A percentile compares a stretch with the other conserved stretches of the same genome.
These are phyloP conservation scores for Aleiodes sp. DNA, from an alignment of 1,140 invertebrate genomes.

Conservation along the genomic window DNA sequence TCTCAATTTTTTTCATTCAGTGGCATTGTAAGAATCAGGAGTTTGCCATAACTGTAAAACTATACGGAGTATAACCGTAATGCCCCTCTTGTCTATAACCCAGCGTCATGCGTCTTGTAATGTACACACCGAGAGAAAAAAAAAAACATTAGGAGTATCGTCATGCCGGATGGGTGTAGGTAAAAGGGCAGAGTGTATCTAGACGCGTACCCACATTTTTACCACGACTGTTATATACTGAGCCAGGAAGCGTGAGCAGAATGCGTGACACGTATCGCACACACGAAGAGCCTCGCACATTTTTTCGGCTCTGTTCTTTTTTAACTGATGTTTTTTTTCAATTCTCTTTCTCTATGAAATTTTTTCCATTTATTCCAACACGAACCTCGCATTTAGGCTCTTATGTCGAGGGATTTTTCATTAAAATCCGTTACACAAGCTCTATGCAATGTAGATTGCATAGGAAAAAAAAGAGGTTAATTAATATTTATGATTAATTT, in stretches of 20 bases:
- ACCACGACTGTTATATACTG: neutral
- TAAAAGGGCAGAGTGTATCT: slow-evolving; percentile 4
- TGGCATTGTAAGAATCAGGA: slow-evolving; percentile 13
- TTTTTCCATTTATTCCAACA: slow-evolving; percentile 6
- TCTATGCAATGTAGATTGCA: neutral
- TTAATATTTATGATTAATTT: too few relatives aligned
- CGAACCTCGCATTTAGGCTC: slow-evolving; percentile 3
- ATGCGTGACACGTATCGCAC: slow-evolving; percentile 10
- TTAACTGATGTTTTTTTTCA: neutral
- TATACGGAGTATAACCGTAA: slow-evolving; percentile 5
- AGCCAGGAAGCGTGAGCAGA: slow-evolving; percentile 15
- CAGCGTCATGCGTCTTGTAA: neutral
- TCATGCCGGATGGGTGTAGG: slow-evolving; percentile 3
- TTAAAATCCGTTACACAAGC: slow-evolving; percentile 7
- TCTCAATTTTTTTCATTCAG: too few relatives aligned
- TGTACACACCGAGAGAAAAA: neutral
- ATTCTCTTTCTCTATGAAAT: neutral
- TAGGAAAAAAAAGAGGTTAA: neutral
- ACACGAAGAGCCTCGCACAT: neutral
- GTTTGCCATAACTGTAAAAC: slow-evolving; percentile 16
- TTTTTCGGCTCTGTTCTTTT: neutral
- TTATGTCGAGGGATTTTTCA: slow-evolving; percentile 8
- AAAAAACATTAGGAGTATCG: too few relatives aligned
- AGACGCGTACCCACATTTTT: slow-evolving; percentile 5
- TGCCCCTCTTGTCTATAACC: neutral